phyloP scores from a whole-genome alignment of 2,888 invertebrate species.

The Tipula confusa region DNA sequence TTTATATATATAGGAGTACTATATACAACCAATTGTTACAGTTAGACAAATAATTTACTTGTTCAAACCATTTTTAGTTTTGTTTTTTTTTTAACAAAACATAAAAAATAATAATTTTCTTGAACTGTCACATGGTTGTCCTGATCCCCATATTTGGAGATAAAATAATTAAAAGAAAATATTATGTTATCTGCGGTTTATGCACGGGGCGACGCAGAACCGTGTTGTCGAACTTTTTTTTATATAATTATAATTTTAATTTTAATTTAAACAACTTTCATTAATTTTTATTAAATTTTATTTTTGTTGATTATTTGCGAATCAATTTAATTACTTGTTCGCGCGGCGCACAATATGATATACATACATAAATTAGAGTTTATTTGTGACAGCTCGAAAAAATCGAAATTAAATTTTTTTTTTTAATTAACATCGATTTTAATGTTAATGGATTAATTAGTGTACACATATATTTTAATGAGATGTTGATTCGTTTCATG shows the following conservation, averaged over 20 bases:
- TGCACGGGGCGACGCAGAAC: neutral
- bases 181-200: neutral
- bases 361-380: neutral
- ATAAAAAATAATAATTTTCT: neutral
- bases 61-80: neutral
- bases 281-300: neutral
- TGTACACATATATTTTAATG: neutral
- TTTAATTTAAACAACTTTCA: neutral
- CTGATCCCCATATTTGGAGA: neutral
- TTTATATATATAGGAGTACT: neutral
- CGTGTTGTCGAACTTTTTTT: neutral
- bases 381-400: neutral
- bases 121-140: slow-evolving; percentile 25
- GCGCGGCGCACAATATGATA: neutral
- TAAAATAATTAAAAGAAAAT: neutral
- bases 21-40: slow-evolving; percentile 5
- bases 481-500: neutral
- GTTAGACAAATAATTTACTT: slow-evolving; percentile 25
- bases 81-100: neutral
- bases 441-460: slow-evolving; percentile 31
- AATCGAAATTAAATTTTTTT: neutral
- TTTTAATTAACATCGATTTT: slow-evolving; percentile 21
- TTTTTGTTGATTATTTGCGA: no score
- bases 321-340: neutral
- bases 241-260: neutral